Evolutionary conservation across 1,140 invertebrate genomes (phyloP).

Genomic region (Batillaria attramentaria): DNA sequence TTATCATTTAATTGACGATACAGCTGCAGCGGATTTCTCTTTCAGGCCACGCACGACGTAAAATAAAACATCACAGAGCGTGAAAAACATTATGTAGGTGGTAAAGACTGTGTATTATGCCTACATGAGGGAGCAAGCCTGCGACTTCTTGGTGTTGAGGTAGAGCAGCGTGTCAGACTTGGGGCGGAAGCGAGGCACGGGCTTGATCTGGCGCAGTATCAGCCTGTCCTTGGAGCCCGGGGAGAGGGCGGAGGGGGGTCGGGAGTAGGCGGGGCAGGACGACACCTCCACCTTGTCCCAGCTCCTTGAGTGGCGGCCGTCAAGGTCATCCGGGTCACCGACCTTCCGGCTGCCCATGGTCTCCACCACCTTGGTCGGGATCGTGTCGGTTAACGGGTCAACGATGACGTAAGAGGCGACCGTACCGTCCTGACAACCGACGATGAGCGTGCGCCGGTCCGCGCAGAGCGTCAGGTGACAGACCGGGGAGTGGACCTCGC

Average conservation of each 20-base stretch:
- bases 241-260: conserved; percentile 59
- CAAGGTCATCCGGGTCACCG: not conserved
- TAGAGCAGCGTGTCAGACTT: conserved; percentile 59
- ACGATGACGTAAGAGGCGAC: conserved; percentile 65
- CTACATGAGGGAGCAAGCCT: conserved; percentile 60
- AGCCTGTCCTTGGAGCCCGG: conserved; percentile 53
- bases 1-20: not conserved
- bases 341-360: conserved; percentile 50
- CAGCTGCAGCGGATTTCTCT: not conserved
- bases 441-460: conserved; percentile 64
- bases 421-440: conserved; percentile 65
- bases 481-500: conserved; percentile 62
- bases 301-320: conserved; percentile 39
- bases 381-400: conserved; percentile 48
- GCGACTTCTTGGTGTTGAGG: conserved; percentile 51
- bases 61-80: not conserved
- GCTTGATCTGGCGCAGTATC: conserved; percentile 57
- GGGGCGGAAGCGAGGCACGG: conserved; percentile 50
- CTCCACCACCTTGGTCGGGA: conserved; percentile 41
- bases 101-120: not conserved
- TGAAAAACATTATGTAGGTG: no score
- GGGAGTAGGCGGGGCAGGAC: conserved; percentile 43
- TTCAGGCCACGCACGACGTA: not conserved
- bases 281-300: conserved; percentile 64
- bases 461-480: conserved; percentile 53